phyloP scores from a whole-genome alignment of 2,888 invertebrate genomes.

The Rambutsinella grinnellia region DNA sequence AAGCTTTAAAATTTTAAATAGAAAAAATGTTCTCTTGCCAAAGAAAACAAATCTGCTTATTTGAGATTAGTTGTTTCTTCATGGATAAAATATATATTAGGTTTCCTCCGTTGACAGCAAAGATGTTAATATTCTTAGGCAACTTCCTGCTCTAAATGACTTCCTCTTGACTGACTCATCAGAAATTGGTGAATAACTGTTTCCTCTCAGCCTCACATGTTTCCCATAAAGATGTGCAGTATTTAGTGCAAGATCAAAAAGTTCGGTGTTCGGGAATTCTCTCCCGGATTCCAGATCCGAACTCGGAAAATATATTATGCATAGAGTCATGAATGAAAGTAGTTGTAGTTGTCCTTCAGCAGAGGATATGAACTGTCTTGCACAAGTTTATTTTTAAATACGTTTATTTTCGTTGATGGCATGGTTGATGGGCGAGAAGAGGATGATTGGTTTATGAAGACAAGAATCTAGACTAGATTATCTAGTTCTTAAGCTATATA shows the following conservation, averaged over 20 bases:
- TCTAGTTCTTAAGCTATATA: too few relatives aligned
- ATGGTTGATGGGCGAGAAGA: too few relatives aligned
- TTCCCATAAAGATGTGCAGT: neutral
- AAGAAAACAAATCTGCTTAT: constrained; percentile 44
- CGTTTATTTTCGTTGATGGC: neutral
- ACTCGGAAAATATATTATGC: neutral
- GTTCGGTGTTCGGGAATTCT: neutral
- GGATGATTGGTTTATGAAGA: too few relatives aligned
- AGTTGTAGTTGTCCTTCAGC: neutral
- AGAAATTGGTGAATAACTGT: neutral
- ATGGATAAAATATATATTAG: neutral
- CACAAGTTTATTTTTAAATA: neutral
- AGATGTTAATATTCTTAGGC: neutral
- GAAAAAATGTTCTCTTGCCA: constrained; percentile 12
- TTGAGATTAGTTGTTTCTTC: constrained; percentile 22
- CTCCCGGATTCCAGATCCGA: neutral
- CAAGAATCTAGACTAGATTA: too few relatives aligned
- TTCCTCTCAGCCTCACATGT: neutral
- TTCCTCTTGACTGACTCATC: neutral
- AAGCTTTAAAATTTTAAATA: neutral
- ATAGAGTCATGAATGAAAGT: neutral
- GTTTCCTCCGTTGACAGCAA: neutral
- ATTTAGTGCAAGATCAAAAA: neutral
- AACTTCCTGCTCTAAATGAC: constrained; percentile 34
- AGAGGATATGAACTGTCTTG: too few relatives aligned